Evolutionary conservation across 2,113 vertebrate genomes (phyloP).

Genomic region (Myotis brandtii): DNA sequence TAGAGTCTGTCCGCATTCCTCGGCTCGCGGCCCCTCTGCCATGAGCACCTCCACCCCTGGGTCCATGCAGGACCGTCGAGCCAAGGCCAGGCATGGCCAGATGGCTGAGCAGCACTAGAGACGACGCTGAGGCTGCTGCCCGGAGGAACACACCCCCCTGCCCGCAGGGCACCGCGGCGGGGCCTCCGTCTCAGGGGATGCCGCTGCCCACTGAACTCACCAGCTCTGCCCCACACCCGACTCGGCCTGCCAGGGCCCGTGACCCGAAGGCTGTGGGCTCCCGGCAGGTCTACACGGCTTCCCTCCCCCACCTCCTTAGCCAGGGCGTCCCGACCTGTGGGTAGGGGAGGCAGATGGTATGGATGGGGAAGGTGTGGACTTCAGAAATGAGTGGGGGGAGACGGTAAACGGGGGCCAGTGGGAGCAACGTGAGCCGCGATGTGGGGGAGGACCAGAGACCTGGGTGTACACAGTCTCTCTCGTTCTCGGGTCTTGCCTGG

Average conservation of each 20-base stretch:
- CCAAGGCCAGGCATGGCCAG: not conserved
- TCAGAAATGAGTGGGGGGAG: not conserved
- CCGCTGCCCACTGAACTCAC: not conserved
- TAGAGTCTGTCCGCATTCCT: not conserved
- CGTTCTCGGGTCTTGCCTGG: not conserved
- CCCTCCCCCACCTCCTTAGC: not conserved
- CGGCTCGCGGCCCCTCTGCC: rapidly evolving
- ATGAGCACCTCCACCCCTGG: not conserved
- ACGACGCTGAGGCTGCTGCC: not conserved
- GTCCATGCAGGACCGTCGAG: no score
- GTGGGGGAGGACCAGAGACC: not conserved
- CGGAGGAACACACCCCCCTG: rapidly evolving
- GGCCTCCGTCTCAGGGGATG: not conserved
- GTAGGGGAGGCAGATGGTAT: not conserved
- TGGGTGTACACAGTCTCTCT: not conserved
- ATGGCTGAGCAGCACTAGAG: not conserved
- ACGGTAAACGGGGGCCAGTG: not conserved
- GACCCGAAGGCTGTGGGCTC: not conserved
- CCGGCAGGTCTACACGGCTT: rapidly evolving
- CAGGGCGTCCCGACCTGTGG: not conserved
- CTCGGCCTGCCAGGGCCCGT: not conserved
- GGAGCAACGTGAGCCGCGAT: not conserved
- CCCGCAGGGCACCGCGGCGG: no score
- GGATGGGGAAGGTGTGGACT: not conserved
- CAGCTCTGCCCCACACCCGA: not conserved